Percentiles rank a stretch among this genome's conserved stretches.
These are phyloP conservation scores for Hydrozoanthus tunicans DNA, from an alignment of 64 coral and sea anemone species.

Conservation along the genomic window DNA sequence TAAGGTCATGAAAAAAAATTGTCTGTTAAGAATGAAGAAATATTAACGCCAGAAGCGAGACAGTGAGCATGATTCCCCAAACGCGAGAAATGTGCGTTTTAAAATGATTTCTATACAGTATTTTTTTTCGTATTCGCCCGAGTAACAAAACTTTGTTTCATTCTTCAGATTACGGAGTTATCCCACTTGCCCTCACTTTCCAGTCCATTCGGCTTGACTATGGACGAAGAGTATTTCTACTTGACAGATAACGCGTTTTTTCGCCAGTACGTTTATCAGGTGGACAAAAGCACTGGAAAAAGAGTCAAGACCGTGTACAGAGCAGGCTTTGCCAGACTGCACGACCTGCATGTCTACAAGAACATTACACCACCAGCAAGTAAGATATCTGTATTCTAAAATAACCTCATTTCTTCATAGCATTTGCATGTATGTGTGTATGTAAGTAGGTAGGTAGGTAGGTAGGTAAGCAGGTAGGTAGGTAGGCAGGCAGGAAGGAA, in stretches of 20 bases:
- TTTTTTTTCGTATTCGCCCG: not conserved
- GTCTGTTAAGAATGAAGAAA: too few relatives aligned
- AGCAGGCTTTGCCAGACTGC: not conserved
- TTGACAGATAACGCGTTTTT: not conserved
- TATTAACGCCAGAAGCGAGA: too few relatives aligned
- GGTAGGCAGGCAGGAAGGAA: too few relatives aligned
- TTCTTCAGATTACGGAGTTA: constrained; percentile 13
- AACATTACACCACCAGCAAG: constrained; percentile 50
- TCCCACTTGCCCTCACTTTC: constrained; percentile 14
- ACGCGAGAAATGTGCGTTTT: too few relatives aligned
- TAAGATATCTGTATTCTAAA: not conserved
- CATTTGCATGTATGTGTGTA: too few relatives aligned
- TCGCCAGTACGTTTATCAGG: not conserved
- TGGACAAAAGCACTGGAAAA: constrained; percentile 8
- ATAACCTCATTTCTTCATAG: too few relatives aligned
- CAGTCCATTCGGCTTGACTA: not conserved
- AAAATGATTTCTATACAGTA: too few relatives aligned
- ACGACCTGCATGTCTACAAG: constrained; percentile 5
- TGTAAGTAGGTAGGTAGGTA: not conserved
- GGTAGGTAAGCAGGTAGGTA: too few relatives aligned
- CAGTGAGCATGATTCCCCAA: too few relatives aligned
- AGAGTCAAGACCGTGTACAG: not conserved
- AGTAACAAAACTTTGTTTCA: not conserved
- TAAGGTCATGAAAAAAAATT: too few relatives aligned
- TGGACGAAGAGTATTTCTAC: constrained; percentile 13